phyloP scores from a whole-genome alignment of 2,888 invertebrate genomes.

The Rutpela maculata region DNA sequence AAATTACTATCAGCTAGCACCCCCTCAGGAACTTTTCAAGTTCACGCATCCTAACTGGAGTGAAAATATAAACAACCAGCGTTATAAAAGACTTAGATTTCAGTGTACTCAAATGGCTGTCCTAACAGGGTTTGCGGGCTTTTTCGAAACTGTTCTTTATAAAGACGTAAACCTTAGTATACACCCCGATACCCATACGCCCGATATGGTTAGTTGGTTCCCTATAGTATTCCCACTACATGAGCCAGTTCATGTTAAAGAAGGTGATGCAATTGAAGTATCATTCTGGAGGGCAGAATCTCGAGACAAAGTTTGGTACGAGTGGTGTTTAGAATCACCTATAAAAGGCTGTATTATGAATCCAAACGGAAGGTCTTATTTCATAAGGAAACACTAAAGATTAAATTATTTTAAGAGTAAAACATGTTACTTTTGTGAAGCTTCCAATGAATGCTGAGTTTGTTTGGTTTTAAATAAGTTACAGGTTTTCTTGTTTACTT shows the following conservation, averaged over 20 bases:
- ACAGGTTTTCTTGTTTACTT: background rate
- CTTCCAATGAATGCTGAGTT: background rate
- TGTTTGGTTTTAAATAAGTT: background rate
- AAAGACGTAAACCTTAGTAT: constrained; percentile 92
- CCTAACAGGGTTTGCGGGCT: constrained; percentile 96
- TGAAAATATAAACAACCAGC: constrained; percentile 81
- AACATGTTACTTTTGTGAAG: background rate
- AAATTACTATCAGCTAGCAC: constrained; percentile 87
- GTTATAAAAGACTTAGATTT: constrained; percentile 83
- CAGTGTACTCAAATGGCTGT: constrained; percentile 84
- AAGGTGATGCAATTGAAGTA: constrained; percentile 83
- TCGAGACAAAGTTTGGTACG: constrained; percentile 94
- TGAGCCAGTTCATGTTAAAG: constrained; percentile 84
- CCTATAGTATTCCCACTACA: constrained; percentile 91
- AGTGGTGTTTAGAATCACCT: constrained; percentile 88
- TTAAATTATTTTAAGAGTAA: background rate
- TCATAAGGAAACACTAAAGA: constrained; percentile 74
- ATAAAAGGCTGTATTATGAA: constrained; percentile 80
- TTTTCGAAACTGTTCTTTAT: constrained; percentile 93
- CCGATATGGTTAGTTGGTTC: constrained; percentile 98
- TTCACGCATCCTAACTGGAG: constrained; percentile 93
- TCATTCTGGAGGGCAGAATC: constrained; percentile 92
- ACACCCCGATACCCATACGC: constrained; percentile 90
- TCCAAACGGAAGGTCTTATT: constrained; percentile 84
- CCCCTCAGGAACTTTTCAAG: constrained; percentile 85